Evolutionary conservation across 2,888 invertebrate species (phyloP), one percentile per base, ranked within the genome.

Genomic region (Athripsodes cinereus): DNA sequence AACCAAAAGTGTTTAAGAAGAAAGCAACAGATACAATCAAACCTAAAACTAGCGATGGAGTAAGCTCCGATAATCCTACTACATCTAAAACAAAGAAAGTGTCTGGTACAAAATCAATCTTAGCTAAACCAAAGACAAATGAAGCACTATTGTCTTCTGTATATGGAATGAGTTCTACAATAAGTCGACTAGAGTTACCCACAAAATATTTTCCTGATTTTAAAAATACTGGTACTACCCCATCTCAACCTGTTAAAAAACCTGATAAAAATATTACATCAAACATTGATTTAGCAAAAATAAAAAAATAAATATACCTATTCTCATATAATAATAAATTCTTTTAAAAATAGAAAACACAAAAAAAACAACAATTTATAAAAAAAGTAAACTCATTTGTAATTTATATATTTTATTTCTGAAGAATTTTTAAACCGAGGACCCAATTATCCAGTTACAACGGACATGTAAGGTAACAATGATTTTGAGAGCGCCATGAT

Each of bases 391-490:
- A n/a, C n/a, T n/a, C n/a, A n/a, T n/a, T n/a, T n/a, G n/a, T 40
- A 40, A n/a, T 8, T 40, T n/a, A 8, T 8, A 13, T 40, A 13
- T 13, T 40, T 40, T 40, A 8, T 40, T 8, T 40, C 13, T 16
- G 40, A 40, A 16, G 40, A 40, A 40, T n/a, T 40, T 40, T 40
- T 40, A n/a, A n/a, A 16, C 13, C 40, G 13, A 40, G 40, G 40
- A 40, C 48, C 26, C 48, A 44, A 56, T 40, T n/a, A 2, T n/a
- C 16, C 40, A 13, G 16, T 13, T 40, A 40, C 40, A 40, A 40
- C 59, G 56, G 58, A 62, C 60, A 62, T 62, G 62, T 60, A 55
- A 63, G 63, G 63, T 63, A 63, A 63, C 35, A 31, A 56, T 59
- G 52, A 52, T 54, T 19, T 54, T 49, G 35, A 19, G 18, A 56